Evolutionary conservation across 2,888 invertebrate genomes (phyloP).

Genomic region (Electrophaes corylata): DNA sequence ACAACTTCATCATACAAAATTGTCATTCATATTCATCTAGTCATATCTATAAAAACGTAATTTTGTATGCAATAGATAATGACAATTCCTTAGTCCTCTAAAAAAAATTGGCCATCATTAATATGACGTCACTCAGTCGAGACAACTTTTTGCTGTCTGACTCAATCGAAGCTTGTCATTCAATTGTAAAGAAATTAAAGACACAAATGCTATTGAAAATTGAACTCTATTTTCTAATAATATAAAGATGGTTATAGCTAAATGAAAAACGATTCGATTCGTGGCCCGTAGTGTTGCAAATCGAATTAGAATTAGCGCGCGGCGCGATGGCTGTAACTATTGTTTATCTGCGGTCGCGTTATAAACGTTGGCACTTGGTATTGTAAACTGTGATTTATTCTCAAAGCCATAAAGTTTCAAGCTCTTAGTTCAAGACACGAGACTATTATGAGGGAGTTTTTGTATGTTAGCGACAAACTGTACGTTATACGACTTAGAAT

Average conservation of each 20-base stretch:
- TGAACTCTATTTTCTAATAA: conserved; percentile 33
- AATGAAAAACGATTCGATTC: conserved; percentile 35
- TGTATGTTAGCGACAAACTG: background rate
- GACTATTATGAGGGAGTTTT: background rate
- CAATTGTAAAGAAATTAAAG: conserved; percentile 50
- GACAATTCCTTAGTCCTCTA: conserved; percentile 10
- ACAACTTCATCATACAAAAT: too few species aligned
- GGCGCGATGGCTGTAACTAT: conserved; percentile 5
- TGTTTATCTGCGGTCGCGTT: conserved; percentile 30
- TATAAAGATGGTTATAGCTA: conserved; percentile 26
- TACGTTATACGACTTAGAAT: background rate
- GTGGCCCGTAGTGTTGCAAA: conserved; percentile 54
- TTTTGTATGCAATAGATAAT: background rate
- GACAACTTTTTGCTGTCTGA: conserved; percentile 60
- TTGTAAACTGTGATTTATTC: conserved; percentile 11
- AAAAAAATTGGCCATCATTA: too few species aligned
- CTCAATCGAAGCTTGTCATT: conserved; percentile 52
- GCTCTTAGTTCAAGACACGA: background rate
- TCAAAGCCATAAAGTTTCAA: background rate
- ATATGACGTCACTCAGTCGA: conserved; percentile 61
- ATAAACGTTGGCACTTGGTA: conserved; percentile 37
- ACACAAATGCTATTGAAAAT: conserved; percentile 35
- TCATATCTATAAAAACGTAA: background rate
- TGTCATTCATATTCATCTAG: too few species aligned
- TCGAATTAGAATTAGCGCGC: conserved; percentile 55